Percentiles rank a stretch among this genome's conserved stretches.
These are phyloP conservation scores for chimpanzee (Pan troglodytes) DNA, from an alignment of 2,113 vertebrate species.

Conservation along the genomic window DNA sequence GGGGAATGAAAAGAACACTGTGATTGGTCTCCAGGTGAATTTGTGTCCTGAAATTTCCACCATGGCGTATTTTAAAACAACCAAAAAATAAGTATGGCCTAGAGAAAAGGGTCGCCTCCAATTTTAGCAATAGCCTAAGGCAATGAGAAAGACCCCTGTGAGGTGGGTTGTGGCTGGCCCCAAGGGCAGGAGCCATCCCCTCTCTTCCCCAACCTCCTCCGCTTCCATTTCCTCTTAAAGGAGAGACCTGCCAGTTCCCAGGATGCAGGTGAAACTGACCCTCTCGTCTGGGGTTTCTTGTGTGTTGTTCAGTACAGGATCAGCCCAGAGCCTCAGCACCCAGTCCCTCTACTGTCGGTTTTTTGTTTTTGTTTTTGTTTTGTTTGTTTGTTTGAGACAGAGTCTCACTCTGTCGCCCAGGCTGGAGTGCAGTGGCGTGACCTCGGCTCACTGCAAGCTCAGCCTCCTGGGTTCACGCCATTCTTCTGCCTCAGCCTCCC, in stretches of 20 bases:
- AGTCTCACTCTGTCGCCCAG: too few relatives aligned
- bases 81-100: background rate
- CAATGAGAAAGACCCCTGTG: background rate
- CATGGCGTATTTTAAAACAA: background rate
- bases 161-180: too few relatives aligned
- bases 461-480: too few relatives aligned
- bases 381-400: too few relatives aligned
- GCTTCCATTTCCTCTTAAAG: background rate
- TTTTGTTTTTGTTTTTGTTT: background rate
- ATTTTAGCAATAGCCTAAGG: background rate
- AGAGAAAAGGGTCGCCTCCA: background rate
- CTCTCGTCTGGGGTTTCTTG: too few relatives aligned
- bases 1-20: background rate
- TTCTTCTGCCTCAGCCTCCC: too few relatives aligned
- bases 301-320: rapidly evolving
- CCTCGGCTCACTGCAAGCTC: too few relatives aligned
- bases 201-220: background rate
- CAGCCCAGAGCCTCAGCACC: background rate
- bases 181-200: background rate
- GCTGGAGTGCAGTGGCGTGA: too few relatives aligned
- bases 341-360: background rate
- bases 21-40: background rate
- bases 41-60: background rate
- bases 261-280: background rate
- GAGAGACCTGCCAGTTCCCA: background rate